These are phyloP conservation scores for Drosophila phalerata DNA, from an alignment of 2,888 invertebrate species.

Conservation along the genomic window DNA sequence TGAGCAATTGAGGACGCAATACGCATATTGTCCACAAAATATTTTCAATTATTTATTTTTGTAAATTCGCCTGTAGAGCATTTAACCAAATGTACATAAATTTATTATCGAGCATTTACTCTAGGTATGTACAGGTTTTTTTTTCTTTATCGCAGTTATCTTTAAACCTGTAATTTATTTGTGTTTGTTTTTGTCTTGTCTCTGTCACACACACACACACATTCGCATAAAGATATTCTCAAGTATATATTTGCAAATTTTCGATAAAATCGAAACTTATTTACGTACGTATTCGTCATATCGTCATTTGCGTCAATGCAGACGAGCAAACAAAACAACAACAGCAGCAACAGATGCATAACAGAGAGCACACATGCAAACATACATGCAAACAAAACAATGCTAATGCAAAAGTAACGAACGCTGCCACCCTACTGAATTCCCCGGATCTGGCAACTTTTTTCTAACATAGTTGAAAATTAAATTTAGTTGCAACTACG, in stretches of 20 bases:
- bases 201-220: conserved; percentile 11
- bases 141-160: conserved; percentile 15
- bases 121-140: conserved; percentile 24
- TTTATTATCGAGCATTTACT: conserved; percentile 25
- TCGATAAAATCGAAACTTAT: conserved; percentile 17
- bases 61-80: conserved; percentile 1
- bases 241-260: conserved; percentile 19
- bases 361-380: background rate
- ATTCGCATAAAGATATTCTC: conserved; percentile 4
- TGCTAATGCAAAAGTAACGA: too few relatives aligned
- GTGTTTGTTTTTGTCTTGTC: conserved; percentile 37
- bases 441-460: too few relatives aligned
- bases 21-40: conserved; percentile 32
- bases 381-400: too few relatives aligned
- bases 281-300: conserved; percentile 22
- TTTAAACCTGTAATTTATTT: conserved; percentile 26
- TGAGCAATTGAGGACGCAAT: conserved; percentile 51
- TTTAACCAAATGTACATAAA: conserved; percentile 12
- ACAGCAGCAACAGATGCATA: conserved; percentile 15
- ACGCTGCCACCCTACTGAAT: too few relatives aligned
- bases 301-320: conserved; percentile 47
- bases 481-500: too few relatives aligned
- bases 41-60: conserved; percentile 14
- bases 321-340: conserved; percentile 23
- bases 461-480: too few relatives aligned